Percentiles rank a stretch among this genome's conserved stretches.
phyloP scores from a whole-genome alignment of 2,888 invertebrate species.

The Agrochola lota region DNA sequence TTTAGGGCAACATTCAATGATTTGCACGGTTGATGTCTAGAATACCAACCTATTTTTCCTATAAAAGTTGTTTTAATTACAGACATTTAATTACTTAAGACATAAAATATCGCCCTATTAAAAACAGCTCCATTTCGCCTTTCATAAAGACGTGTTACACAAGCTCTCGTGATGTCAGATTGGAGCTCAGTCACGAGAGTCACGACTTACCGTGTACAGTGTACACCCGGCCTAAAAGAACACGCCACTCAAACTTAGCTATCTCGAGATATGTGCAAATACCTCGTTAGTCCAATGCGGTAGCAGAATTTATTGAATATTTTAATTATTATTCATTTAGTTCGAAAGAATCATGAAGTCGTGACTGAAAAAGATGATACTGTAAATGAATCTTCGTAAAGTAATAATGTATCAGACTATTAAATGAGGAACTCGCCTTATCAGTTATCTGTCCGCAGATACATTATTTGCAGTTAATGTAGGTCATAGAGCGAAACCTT shows the following conservation, averaged over 20 bases:
- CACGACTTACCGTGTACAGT: slow-evolving; percentile 72
- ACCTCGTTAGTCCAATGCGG: slow-evolving; percentile 64
- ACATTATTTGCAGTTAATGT: slow-evolving; percentile 36
- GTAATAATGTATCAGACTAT: slow-evolving; percentile 18
- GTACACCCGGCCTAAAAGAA: slow-evolving; percentile 67
- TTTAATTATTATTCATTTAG: slow-evolving; percentile 67
- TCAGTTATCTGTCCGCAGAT: slow-evolving; percentile 16
- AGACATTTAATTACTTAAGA: background rate
- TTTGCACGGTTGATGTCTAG: background rate
- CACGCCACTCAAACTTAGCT: slow-evolving; percentile 62
- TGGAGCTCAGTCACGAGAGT: slow-evolving; percentile 75
- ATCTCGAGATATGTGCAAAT: slow-evolving; percentile 59
- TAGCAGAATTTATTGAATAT: slow-evolving; percentile 66
- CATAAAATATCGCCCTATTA: slow-evolving; percentile 53
- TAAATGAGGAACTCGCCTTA: slow-evolving; percentile 35
- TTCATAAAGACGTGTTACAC: slow-evolving; percentile 74
- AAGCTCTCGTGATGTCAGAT: slow-evolving; percentile 74
- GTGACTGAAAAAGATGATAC: slow-evolving; percentile 53
- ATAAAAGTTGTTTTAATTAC: background rate
- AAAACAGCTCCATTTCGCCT: slow-evolving; percentile 66
- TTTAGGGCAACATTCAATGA: background rate
- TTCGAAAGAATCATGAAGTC: slow-evolving; percentile 51
- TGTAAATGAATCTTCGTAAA: slow-evolving; percentile 29
- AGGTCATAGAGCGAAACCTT: slow-evolving; percentile 45
- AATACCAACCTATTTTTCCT: background rate